phyloP scores from a whole-genome alignment of 2,888 invertebrate species.

The Hyles lineata region DNA sequence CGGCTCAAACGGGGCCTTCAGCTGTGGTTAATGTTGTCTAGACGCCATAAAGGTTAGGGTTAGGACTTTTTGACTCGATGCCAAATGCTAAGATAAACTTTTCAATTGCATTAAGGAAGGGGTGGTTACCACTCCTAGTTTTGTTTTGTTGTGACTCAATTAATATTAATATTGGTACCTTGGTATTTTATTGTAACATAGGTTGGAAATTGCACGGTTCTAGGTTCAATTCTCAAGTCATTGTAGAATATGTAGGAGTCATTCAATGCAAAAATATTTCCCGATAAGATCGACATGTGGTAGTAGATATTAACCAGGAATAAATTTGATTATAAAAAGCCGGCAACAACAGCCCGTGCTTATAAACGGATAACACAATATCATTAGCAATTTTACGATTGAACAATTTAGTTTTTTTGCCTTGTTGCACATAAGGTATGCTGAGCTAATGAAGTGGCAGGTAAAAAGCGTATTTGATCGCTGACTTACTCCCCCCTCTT shows the following conservation, averaged over 20 bases:
- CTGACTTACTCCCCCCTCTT: conserved; percentile 33
- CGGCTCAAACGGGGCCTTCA: background rate
- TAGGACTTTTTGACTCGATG: background rate
- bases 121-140: background rate
- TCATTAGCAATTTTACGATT: conserved; percentile 24
- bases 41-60: conserved; percentile 7
- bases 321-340: background rate
- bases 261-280: no score
- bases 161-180: no score
- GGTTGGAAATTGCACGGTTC: no score
- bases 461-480: conserved; percentile 34
- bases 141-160: background rate
- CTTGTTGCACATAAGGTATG: conserved; percentile 27
- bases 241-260: no score
- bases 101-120: background rate
- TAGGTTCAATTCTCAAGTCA: no score
- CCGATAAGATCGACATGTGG: no score
- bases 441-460: conserved; percentile 23
- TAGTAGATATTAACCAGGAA: background rate
- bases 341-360: background rate
- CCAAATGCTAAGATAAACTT: background rate
- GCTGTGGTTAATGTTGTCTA: conserved; percentile 4
- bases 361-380: conserved; percentile 5
- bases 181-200: no score
- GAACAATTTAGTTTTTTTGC: conserved; percentile 22